A percentile compares a stretch with the other conserved stretches of the same genome.
phyloP scores from a whole-genome alignment of 2,888 invertebrate species.

The Belgica antarctica region DNA sequence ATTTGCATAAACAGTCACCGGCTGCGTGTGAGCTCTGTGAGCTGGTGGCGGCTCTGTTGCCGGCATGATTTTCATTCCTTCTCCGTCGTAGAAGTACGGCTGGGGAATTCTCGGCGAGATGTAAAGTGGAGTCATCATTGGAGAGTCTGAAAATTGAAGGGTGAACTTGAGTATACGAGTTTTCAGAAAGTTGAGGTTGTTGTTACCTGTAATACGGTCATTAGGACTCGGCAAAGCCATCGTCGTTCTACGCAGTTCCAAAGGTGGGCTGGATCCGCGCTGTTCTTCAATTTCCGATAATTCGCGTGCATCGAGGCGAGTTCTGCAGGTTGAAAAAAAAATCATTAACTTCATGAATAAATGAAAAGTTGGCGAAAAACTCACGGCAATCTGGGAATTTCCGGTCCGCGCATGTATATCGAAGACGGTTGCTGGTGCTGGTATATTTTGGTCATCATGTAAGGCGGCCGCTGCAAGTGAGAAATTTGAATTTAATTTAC shows the following conservation, averaged over 20 bases:
- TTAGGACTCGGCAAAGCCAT: slow-evolving; percentile 70
- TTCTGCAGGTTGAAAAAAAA: slow-evolving; percentile 47
- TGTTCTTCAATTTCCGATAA: slow-evolving; percentile 52
- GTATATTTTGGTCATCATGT: slow-evolving; percentile 52
- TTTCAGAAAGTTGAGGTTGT: background rate
- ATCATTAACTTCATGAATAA: background rate
- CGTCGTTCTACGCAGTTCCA: slow-evolving; percentile 66
- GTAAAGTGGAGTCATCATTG: slow-evolving; percentile 48
- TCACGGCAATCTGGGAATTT: slow-evolving; percentile 49
- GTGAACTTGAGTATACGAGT: slow-evolving; percentile 43
- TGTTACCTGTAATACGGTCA: slow-evolving; percentile 64
- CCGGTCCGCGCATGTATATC: slow-evolving; percentile 48
- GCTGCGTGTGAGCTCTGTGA: slow-evolving; percentile 55
- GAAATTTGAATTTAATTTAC: background rate
- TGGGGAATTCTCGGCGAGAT: slow-evolving; percentile 46
- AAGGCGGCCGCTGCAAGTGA: slow-evolving; percentile 43
- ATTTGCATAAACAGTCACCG: slow-evolving; percentile 46
- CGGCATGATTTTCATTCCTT: slow-evolving; percentile 54
- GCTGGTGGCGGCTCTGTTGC: slow-evolving; percentile 64
- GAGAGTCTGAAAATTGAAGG: slow-evolving; percentile 58
- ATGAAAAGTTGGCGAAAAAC: background rate
- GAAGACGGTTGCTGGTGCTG: slow-evolving; percentile 59
- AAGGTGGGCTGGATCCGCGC: slow-evolving; percentile 67
- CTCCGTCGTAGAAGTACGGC: slow-evolving; percentile 57
- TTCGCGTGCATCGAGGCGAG: slow-evolving; percentile 48